Evolutionary conservation across 2,888 invertebrate genomes (phyloP).

Genomic region (Idaea aversata): DNA sequence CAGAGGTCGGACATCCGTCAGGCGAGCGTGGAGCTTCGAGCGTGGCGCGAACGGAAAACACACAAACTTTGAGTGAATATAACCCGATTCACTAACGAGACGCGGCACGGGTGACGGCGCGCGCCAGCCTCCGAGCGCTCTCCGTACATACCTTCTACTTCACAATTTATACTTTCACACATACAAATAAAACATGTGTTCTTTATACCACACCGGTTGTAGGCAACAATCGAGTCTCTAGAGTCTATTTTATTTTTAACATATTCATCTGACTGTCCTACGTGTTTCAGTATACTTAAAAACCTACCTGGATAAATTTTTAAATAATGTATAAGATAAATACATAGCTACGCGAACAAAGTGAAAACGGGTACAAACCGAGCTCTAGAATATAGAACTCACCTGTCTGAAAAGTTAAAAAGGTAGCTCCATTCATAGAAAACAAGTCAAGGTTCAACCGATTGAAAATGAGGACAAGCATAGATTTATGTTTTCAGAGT

Average conservation of each 20-base stretch:
- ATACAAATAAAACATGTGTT: slow-evolving; percentile 18
- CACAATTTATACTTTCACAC: slow-evolving; percentile 33
- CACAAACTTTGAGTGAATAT: slow-evolving; percentile 66
- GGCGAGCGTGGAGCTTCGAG: slow-evolving; percentile 28
- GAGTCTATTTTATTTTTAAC: not conserved
- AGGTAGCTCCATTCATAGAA: not conserved
- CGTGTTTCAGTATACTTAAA: not conserved
- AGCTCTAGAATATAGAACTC: not conserved
- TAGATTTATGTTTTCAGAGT: not conserved
- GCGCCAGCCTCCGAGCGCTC: slow-evolving; percentile 27
- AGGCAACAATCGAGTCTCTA: slow-evolving; percentile 8
- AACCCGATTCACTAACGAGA: slow-evolving; percentile 74
- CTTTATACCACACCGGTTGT: not conserved
- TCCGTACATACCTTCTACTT: slow-evolving; percentile 23
- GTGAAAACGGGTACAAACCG: not conserved
- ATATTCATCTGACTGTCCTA: not conserved
- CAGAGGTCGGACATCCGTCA: slow-evolving; percentile 59
- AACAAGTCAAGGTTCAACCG: not conserved
- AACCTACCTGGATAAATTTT: not conserved
- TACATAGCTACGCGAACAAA: not conserved
- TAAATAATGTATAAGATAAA: not conserved
- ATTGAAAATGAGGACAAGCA: not conserved
- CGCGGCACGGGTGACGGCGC: slow-evolving; percentile 45
- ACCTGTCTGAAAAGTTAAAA: not conserved
- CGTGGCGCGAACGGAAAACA: slow-evolving; percentile 43